phyloP scores from a whole-genome alignment of 2,888 invertebrate species.

The Eupithecia exiguata region DNA sequence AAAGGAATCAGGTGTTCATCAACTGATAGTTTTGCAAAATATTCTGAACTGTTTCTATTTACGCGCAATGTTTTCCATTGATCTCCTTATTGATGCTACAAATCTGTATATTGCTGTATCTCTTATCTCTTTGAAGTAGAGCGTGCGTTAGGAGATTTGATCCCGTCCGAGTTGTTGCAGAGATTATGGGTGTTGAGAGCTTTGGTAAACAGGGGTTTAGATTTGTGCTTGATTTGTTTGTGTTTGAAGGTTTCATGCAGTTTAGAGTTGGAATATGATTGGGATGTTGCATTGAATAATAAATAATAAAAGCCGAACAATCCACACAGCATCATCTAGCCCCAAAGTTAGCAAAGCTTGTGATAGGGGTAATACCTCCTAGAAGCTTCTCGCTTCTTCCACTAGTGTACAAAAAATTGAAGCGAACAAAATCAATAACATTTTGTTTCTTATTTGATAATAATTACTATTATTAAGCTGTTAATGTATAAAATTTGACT shows the following conservation, averaged over 20 bases:
- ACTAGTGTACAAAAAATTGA: no score
- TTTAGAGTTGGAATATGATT: not conserved
- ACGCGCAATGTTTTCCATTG: conserved; percentile 14
- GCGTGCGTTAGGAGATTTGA: not conserved
- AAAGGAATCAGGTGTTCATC: not conserved
- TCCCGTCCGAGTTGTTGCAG: not conserved
- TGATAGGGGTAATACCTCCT: not conserved
- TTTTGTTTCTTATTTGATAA: no score
- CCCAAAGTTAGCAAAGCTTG: not conserved
- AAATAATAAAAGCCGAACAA: not conserved
- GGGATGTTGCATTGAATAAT: not conserved
- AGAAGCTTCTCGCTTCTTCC: no score
- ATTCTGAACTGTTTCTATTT: conserved; percentile 5
- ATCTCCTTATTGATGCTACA: conserved; percentile 19
- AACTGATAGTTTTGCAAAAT: not conserved
- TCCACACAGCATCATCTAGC: not conserved
- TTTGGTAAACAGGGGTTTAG: not conserved
- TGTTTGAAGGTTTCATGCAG: not conserved
- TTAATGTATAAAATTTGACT: no score
- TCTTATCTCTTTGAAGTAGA: not conserved
- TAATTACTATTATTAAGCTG: no score
- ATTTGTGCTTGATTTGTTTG: not conserved
- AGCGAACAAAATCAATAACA: no score
- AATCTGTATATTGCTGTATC: conserved; percentile 1
- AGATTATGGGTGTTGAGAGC: conserved; percentile 24